phyloP scores from a whole-genome alignment of 1,140 invertebrate species.

The Venustaconcha ellipsiformis region DNA sequence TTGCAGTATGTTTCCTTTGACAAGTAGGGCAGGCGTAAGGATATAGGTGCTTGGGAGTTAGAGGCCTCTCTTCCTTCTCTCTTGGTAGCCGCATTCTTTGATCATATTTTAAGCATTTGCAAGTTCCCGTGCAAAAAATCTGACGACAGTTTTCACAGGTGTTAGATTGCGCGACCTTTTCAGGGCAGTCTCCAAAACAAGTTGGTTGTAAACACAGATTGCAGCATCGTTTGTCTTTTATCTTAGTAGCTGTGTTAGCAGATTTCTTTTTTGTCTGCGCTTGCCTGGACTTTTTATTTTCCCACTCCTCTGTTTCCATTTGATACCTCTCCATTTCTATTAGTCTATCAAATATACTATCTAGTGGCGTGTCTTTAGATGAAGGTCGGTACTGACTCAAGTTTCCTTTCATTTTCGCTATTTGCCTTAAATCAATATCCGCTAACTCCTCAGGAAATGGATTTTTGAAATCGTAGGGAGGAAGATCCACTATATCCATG shows the following conservation, averaged over 20 bases:
- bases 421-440: slow-evolving; percentile 48
- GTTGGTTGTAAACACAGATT: slow-evolving; percentile 55
- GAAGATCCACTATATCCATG: slow-evolving; percentile 48
- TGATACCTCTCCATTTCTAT: slow-evolving; percentile 56
- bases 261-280: slow-evolving; percentile 37
- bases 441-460: slow-evolving; percentile 44
- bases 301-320: slow-evolving; percentile 61
- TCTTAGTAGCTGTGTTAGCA: slow-evolving; percentile 30
- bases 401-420: slow-evolving; percentile 46
- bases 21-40: slow-evolving; percentile 53
- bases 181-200: slow-evolving; percentile 62
- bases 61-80: slow-evolving; percentile 31
- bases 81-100: slow-evolving; percentile 51
- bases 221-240: slow-evolving; percentile 52
- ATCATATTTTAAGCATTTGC: slow-evolving; percentile 55
- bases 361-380: slow-evolving; percentile 25
- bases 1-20: slow-evolving; percentile 49
- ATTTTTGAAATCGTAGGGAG: slow-evolving; percentile 51
- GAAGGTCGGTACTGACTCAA: slow-evolving; percentile 37
- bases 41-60: slow-evolving; percentile 27
- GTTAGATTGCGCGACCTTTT: slow-evolving; percentile 44
- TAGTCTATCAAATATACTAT: slow-evolving; percentile 52
- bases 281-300: slow-evolving; percentile 34
- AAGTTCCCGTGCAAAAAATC: slow-evolving; percentile 47
- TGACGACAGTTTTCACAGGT: slow-evolving; percentile 53